Evolutionary conservation across 2,888 invertebrate species (phyloP), one percentile per base, ranked within the genome.

Genomic region (Cephalotes varians): DNA sequence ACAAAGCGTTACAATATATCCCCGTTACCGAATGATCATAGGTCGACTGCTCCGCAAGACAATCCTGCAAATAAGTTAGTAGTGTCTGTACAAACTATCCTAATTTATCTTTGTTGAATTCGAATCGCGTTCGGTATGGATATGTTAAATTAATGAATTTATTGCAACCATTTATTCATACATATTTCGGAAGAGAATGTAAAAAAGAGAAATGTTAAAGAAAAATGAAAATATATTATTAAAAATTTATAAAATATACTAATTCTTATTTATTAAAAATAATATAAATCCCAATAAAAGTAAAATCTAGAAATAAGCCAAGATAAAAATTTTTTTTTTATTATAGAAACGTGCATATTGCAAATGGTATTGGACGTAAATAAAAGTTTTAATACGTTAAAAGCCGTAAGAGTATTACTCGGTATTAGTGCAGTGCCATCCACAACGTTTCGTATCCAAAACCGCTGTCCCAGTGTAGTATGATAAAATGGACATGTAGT

Each of bases 341-440:
- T 4, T 12, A 21, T 10, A n/a, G 15, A 65, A n/a, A 67, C 34
- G 12, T 44, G 37, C 28, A 58, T 67, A 56, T 21, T 56, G 56
- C 31, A 60, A 77, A 56, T 51, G 31, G 77, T 56, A 67, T 67
- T 67, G 56, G 40, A 77, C 56, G 67, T 77, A 77, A 77, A 79
- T 79, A 47, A 79, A 79, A 69, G 47, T 79, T 79, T 79, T 69
- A 79, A 79, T 79, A 79, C 69, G 77, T 69, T 79, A 58, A 79
- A 79, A 79, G 69, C 69, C 44, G 56, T 79, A 69, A 79, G 77
- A 79, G 69, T 54, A 79, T 79, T 79, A 79, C 34, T 79, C 40
- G 56, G 77, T 67, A 79, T 79, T 79, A 79, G 77, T 47, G 74
- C 9, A 34, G 34, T 37, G 56, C 56, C 54, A 44, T 77, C 21